These are phyloP conservation scores for Mastomys natalensis DNA, from an alignment of 2,113 vertebrate species.

Conservation along the genomic window DNA sequence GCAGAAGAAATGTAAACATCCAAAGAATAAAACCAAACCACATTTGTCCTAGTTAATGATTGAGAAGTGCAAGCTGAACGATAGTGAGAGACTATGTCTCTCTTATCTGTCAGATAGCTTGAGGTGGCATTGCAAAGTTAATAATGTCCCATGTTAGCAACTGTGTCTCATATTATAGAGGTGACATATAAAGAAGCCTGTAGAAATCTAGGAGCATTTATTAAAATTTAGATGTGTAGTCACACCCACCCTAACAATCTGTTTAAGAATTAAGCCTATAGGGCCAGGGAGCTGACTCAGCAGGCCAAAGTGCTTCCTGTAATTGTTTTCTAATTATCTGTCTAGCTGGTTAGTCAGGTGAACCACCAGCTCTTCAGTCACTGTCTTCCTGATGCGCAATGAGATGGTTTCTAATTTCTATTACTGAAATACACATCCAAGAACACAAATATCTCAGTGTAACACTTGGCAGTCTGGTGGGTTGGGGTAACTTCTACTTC, in stretches of 20 bases:
- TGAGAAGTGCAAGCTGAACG: slow-evolving; percentile 27
- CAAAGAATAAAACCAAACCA: not conserved
- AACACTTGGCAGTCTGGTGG: not conserved
- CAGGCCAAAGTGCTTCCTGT: not conserved
- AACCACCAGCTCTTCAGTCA: not conserved
- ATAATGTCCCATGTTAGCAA: not conserved
- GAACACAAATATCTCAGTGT: slow-evolving; percentile 34
- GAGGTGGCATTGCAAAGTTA: not conserved
- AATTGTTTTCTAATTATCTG: not conserved
- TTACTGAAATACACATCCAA: slow-evolving; percentile 18
- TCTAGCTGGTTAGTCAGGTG: not conserved
- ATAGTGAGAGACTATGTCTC: not conserved
- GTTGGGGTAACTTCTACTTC: not conserved
- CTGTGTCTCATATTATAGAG: not conserved
- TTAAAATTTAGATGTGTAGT: not conserved
- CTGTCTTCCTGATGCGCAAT: not conserved
- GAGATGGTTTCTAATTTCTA: not conserved
- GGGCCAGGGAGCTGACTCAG: no score
- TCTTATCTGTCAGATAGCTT: not conserved
- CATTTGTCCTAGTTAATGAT: not conserved
- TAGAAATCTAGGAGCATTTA: not conserved
- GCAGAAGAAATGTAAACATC: slow-evolving; percentile 1
- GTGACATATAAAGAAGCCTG: not conserved
- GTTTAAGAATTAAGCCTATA: not conserved
- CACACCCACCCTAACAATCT: not conserved